A percentile compares a stretch with the other conserved stretches of the same genome.
Conservation (phyloP, 2,797 vertebrate genomes). For the Champsocephalus esox region DNA sequence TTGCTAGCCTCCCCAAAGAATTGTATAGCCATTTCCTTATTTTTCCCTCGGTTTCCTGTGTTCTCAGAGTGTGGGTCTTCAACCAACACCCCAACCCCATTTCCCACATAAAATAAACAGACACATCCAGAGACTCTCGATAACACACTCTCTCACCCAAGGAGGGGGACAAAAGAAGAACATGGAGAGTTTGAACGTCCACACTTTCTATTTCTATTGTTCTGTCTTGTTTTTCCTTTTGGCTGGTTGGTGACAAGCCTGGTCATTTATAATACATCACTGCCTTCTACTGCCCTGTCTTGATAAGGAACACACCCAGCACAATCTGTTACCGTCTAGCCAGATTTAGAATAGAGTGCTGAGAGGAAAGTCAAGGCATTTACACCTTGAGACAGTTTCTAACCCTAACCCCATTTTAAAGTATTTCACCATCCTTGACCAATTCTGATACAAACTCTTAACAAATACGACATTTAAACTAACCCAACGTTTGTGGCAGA, state of each 20-base stretch:
- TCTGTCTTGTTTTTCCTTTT: constrained; percentile 39
- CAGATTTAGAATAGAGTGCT: background rate
- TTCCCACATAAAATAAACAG: constrained; percentile 36
- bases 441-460: background rate
- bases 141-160: constrained; percentile 2
- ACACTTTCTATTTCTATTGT: constrained; percentile 66
- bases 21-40: constrained; percentile 58
- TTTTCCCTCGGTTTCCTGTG: constrained; percentile 54
- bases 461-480: background rate
- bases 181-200: constrained; percentile 42
- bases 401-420: no score
- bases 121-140: constrained; percentile 34
- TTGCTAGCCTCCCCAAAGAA: constrained; percentile 38
- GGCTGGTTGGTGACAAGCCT: constrained; percentile 24
- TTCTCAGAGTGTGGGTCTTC: constrained; percentile 31
- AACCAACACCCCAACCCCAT: constrained; percentile 1
- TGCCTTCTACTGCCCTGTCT: background rate
- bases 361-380: background rate
- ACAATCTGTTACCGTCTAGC: background rate
- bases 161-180: constrained; percentile 34
- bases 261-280: constrained; percentile 52
- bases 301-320: background rate
- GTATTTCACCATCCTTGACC: background rate
- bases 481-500: background rate
- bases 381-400: background rate